phyloP scores from a whole-genome alignment of 2,888 invertebrate genomes.

The Ctena decussata region DNA sequence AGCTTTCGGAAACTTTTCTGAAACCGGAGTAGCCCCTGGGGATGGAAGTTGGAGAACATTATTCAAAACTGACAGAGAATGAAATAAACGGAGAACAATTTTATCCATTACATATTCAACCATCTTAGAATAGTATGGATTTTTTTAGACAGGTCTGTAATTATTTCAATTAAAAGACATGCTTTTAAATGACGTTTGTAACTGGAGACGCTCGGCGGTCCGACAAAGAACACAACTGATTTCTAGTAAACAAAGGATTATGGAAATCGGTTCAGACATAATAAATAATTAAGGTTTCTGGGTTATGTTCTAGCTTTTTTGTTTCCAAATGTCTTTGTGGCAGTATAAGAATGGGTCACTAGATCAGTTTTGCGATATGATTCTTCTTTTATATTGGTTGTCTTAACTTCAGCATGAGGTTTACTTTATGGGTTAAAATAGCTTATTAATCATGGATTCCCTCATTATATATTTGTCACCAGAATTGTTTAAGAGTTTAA shows the following conservation, averaged over 20 bases:
- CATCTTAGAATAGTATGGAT: neutral
- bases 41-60: neutral
- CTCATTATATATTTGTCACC: no score
- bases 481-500: no score
- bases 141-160: neutral
- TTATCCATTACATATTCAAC: constrained; percentile 12
- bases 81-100: neutral
- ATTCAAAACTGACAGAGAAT: neutral
- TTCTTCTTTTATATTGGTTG: neutral
- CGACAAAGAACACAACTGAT: neutral
- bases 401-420: neutral
- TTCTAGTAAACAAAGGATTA: constrained; percentile 6
- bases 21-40: neutral
- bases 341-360: neutral
- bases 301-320: neutral
- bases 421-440: neutral
- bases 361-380: neutral
- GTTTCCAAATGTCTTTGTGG: neutral
- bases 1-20: neutral
- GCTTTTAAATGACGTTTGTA: constrained; percentile 1
- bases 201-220: neutral
- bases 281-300: constrained; percentile 4
- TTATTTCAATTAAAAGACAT: constrained; percentile 16
- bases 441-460: no score
- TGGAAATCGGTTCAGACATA: neutral